Evolutionary conservation across 1,140 invertebrate genomes (phyloP), one percentile per base, ranked within the genome.

Genomic region (Dreissena polymorpha): DNA sequence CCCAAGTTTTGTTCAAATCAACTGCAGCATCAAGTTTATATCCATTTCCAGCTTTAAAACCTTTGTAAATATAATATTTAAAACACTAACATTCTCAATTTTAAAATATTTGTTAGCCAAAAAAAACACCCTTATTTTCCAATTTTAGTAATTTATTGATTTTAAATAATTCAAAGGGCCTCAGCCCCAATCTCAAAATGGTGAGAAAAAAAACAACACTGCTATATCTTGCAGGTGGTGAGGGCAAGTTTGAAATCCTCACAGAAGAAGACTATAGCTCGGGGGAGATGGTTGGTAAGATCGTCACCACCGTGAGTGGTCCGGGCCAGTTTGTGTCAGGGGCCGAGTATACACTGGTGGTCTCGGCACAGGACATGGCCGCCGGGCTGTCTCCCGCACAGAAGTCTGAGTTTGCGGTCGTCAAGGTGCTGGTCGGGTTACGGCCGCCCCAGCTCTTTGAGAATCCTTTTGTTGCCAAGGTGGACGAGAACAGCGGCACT

Each of bases 401-500:
- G 72, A 86, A 86, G 57, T 87, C 87, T n/a, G 83, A 87, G 21
- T 85, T 86, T 73, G 86, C 84, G 23, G 76, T 86, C 60, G 86
- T 90, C 6, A 75, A 85, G 21, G 86, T 90, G 10, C 72, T 86
- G 27, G 87, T 88, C 7, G 89, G 89, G 0, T 70, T 81, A 10
- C 73, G 88, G 60, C 86, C 87, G 16, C 89, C 89, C 18, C 89
- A 90, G 85, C 88, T 90, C 75, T 90, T 85, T 75, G 73, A 87
- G 57, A 83, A 88, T 72, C 86, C 85, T 16, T 90, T 88, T 69
- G 65, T 60, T 65, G 89, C 86, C 27, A 84, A 85, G 49, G 86
- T 90, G 16, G 72, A 69, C 13, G 89, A 90, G 78, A 89, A 88
- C 64, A 89, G 87, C 71, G 84, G 83, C 51, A 72, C 85, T 12